Conservation (phyloP, 2,888 invertebrate genomes). For the Philereme vetulata region DNA sequence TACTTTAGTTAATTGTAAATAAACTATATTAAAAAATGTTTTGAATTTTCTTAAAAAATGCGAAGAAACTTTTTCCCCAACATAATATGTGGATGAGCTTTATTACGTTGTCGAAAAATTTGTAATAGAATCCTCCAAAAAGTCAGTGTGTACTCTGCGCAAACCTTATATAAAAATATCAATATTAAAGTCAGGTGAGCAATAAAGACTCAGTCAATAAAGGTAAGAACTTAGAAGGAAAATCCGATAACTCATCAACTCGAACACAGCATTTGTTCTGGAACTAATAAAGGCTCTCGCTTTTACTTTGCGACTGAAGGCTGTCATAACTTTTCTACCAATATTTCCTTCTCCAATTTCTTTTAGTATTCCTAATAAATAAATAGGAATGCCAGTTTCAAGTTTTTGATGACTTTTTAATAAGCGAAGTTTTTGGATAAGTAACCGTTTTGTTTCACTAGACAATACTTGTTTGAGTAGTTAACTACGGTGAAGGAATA, state of each 20-base stretch:
- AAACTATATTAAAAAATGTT: too few species aligned
- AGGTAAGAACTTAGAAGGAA: constrained; percentile 19
- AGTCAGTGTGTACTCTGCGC: background rate
- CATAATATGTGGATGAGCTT: too few species aligned
- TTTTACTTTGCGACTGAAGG: constrained; percentile 10
- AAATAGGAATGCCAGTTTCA: constrained; percentile 3
- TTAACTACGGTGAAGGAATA: too few species aligned
- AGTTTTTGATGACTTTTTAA: constrained; percentile 3
- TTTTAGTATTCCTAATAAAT: constrained; percentile 13
- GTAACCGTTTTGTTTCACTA: too few species aligned
- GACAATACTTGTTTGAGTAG: too few species aligned
- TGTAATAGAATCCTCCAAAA: too few species aligned
- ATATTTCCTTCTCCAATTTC: constrained; percentile 11
- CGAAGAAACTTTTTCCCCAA: too few species aligned
- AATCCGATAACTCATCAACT: constrained; percentile 33
- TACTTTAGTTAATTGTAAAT: too few species aligned
- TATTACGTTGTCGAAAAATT: too few species aligned
- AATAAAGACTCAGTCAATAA: constrained; percentile 25
- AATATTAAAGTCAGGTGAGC: constrained; percentile 14
- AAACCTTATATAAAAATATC: background rate
- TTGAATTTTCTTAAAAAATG: too few species aligned
- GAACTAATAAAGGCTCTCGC: constrained; percentile 27
- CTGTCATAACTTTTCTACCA: constrained; percentile 14
- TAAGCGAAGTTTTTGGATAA: background rate
- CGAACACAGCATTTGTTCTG: constrained; percentile 18